Conservation (phyloP, 2,888 invertebrate genomes). For the Diachrysia chrysitis region DNA sequence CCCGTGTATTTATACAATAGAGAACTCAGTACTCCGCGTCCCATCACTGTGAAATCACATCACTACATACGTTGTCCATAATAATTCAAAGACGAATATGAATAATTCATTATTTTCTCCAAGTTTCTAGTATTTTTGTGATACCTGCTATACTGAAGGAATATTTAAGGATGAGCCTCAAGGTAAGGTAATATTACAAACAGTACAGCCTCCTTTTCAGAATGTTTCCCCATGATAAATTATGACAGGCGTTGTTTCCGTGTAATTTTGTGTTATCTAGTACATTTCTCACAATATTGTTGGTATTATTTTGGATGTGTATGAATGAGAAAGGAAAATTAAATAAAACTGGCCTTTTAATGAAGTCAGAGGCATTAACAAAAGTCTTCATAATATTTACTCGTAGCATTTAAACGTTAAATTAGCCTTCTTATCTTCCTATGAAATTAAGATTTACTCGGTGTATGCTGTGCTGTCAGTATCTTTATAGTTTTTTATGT, state of each 20-base stretch:
- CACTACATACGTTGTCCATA: conserved; percentile 51
- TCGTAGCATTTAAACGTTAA: not conserved
- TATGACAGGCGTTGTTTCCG: conserved; percentile 18
- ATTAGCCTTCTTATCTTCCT: no score
- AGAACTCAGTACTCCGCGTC: conserved; percentile 24
- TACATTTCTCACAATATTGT: not conserved
- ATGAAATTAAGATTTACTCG: no score
- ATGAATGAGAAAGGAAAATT: not conserved
- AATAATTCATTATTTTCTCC: conserved; percentile 51
- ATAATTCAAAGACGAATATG: conserved; percentile 51
- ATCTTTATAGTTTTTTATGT: no score
- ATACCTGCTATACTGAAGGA: conserved; percentile 30
- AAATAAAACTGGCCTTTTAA: not conserved
- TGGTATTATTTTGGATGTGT: conserved; percentile 5
- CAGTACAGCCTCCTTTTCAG: conserved; percentile 29
- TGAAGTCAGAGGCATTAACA: not conserved
- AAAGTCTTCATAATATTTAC: not conserved
- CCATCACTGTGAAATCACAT: conserved; percentile 50
- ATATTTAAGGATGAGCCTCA: conserved; percentile 35
- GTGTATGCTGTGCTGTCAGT: no score
- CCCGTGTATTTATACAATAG: conserved; percentile 16
- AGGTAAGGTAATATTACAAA: conserved; percentile 36
- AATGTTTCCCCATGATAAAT: conserved; percentile 25
- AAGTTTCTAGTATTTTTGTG: conserved; percentile 50
- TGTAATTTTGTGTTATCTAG: conserved; percentile 12